Base-by-base conservation (phyloP, 2,797 vertebrate species). In the Schizopygopsis malacanthus region DNA sequence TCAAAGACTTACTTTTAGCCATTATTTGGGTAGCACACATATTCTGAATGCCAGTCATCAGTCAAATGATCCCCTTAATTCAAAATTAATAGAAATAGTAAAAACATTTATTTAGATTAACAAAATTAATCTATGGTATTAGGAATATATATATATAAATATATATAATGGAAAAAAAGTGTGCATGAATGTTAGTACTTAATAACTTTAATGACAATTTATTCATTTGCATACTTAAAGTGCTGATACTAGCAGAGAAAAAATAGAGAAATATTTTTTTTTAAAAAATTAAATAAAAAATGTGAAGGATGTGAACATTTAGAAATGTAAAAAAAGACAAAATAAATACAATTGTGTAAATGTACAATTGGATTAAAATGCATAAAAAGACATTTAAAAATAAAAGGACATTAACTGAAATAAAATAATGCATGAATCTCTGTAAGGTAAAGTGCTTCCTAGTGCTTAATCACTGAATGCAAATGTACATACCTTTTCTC, bases 31-130 rank as follows among this genome's bases (percentile, higher is more conserved):
- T 28, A 28, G 28, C 28, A 28, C 28, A 28, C 28, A 28, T 28
- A 28, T 28, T 28, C 28, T 28, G 28, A 28, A 28, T 28, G 28
- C n/a, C n/a, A n/a, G n/a, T n/a, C n/a, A n/a, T n/a, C n/a, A n/a
- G n/a, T n/a, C n/a, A n/a, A n/a, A n/a, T n/a, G n/a, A n/a, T n/a
- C n/a, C n/a, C n/a, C n/a, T n/a, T n/a, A n/a, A n/a, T n/a, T n/a
- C n/a, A n/a, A n/a, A n/a, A n/a, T n/a, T n/a, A n/a, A n/a, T 45
- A 79, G 41, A 79, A 79, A 63, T 1, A n/a, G 56, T 79, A 79
- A 63, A 45, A 79, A 5, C 56, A 28, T 79, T 56, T 45, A 15
- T 59, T 59, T 41, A 28, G 28, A 28, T 63, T 16, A 79, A 45
- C 39, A 12, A 79, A n/a, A 79, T 28, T 28, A 28, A 28, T 28